Base-by-base conservation (phyloP, 2,888 invertebrate genomes). In the Leptinotarsa rubiginosa region DNA sequence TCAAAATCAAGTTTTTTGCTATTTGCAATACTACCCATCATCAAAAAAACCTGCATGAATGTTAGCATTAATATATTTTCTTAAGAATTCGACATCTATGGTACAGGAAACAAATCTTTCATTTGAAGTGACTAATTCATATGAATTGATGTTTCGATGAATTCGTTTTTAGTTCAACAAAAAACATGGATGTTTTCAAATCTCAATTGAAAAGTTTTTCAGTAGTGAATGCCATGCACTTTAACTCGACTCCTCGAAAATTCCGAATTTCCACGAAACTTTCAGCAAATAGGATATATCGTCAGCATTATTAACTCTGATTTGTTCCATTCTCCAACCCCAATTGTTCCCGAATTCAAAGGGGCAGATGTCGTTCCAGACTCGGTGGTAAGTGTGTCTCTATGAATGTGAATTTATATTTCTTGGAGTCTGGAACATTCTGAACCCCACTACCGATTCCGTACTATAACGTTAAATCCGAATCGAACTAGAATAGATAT, bases 401-500 rank as follows among this genome's bases (percentile, higher is more conserved):
- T 62, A 62, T 62, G 62, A 62, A 62, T 62, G 62, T 62, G 62
- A 41, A 62, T 62, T 62, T 62, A 62, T 62, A 62, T 62, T 62
- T 62, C 62, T 62, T 16, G 59, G 22, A 59, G 16, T 62, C 62
- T 41, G 62, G 7, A 41, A 62, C 62, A 62, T 62, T 62, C 62
- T 41, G 62, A n/a, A 62, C 25, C 62, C 62, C 25, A 31, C 31
- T 41, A n/a, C 31, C 31, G n/a, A 41, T 41, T 25, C 25, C 41
- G 18, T 62, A 62, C 31, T 62, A 41, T 41, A 31, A 62, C 62
- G 62, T 62, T 62, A 41, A 41, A 62, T 62, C 31, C 62, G 68
- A 73, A 77, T 75, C 69, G 71, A 70, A 75, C 69, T 66, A 59
- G 72, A 75, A 77, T 67, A 77, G 79, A 79, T 81, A 81, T 81